Base-by-base conservation (phyloP, 2,888 invertebrate genomes). In the Sarcophaga carnaria region DNA sequence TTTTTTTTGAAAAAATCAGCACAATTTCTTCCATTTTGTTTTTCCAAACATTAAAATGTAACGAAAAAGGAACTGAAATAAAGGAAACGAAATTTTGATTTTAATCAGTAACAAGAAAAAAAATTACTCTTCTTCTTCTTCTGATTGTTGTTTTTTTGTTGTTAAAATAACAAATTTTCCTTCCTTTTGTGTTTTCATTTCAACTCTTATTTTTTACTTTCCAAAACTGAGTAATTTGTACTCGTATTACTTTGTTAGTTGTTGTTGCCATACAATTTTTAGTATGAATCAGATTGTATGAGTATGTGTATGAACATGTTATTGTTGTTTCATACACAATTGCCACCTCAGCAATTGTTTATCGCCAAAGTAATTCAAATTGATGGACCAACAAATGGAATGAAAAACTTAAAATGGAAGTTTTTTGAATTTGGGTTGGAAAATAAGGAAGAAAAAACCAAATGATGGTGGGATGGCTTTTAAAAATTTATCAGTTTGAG, bases 301-400 rank as follows among this genome's bases (percentile, higher is more conserved):
- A 37, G 37, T 60, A 25, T 62, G 62, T 49, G 75, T 11, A 69
- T 75, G 62, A 2, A 14, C 17, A 27, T 64, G 59, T 37, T 25
- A 22, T 22, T n/a, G 37, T 74, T 54, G 5, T 49, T 69, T 49
- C 14, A 47, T 72, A 69, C 63, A 25, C 60, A 81, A 81, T 66
- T 85, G 88, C 89, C 80, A 89, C 88, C 88, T 89, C 88, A 89
- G 88, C 89, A 88, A 83, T 89, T 89, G 85, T 78, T 88, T 88
- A 89, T 88, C 88, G 83, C 71, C 70, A 81, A 83, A 81, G 75
- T 66, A 75, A 80, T 84, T 76, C 77, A 71, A 83, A 62, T 71
- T 63, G 54, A 54, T 54, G 54, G 2, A 54, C 12, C 17, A 54
- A 54, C 14, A 37, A 37, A 37, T 37, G 37, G 2, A 37, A 37